Evolutionary conservation across 2,113 vertebrate species (phyloP).

Genomic region (Cinclus mexicanus): DNA sequence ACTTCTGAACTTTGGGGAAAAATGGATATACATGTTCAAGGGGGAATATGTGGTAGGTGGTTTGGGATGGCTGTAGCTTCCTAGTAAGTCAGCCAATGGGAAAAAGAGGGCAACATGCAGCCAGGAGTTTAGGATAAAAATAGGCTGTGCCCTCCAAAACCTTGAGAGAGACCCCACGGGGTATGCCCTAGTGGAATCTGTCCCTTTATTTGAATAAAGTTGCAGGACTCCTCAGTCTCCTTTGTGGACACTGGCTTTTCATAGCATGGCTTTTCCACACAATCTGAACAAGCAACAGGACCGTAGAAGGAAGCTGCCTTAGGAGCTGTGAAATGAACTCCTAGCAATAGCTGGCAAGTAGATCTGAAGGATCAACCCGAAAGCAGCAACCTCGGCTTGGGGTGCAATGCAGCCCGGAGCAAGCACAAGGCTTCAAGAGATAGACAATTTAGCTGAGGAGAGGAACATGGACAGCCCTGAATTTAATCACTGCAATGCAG

Average conservation of each 20-base stretch:
- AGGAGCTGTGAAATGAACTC: not conserved
- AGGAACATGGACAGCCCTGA: not conserved
- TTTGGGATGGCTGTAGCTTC: not conserved
- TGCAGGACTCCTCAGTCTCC: not conserved
- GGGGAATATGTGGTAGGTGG: not conserved
- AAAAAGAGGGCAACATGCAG: not conserved
- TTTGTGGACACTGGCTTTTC: not conserved
- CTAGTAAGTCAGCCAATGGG: not conserved
- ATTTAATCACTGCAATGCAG: not conserved
- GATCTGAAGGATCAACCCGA: not conserved
- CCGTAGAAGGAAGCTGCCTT: not conserved
- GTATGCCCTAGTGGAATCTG: not conserved
- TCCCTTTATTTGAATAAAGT: not conserved
- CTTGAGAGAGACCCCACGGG: not conserved
- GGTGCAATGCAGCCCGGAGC: accelerated
- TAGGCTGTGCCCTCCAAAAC: not conserved
- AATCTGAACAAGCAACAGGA: not conserved
- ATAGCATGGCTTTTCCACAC: not conserved
- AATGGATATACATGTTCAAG: not conserved
- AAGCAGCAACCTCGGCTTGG: accelerated
- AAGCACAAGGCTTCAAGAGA: not conserved
- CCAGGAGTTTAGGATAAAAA: not conserved
- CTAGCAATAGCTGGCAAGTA: not conserved
- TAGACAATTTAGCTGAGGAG: not conserved
- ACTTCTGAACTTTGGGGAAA: not conserved